These are phyloP conservation scores for Hydrozoanthus tunicans DNA, from an alignment of 64 coral and sea anemone genomes.

Conservation along the genomic window DNA sequence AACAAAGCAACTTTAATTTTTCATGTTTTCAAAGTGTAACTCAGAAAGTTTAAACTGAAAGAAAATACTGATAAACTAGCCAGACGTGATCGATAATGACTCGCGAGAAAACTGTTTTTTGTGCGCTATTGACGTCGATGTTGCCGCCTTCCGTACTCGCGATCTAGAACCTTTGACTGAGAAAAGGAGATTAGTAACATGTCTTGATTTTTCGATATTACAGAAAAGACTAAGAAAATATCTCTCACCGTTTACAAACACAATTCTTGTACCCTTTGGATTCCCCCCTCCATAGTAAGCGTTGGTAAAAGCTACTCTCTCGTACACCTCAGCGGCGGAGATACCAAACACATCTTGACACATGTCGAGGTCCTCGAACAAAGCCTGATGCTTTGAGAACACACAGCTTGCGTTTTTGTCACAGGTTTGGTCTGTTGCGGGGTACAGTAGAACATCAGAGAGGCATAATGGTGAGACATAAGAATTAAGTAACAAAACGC, in stretches of 20 bases:
- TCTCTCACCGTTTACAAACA: slow-evolving; percentile 86
- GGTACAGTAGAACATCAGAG: no score
- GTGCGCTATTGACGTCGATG: no score
- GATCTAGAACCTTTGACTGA: no score
- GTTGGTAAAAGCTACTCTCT: slow-evolving; percentile 81
- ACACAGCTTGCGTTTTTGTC: slow-evolving; percentile 68
- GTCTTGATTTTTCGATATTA: not conserved
- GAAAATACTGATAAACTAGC: no score
- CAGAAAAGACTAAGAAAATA: not conserved
- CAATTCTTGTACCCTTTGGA: slow-evolving; percentile 70
- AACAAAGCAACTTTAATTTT: no score
- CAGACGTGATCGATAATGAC: no score
- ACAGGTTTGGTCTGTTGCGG: slow-evolving; percentile 74
- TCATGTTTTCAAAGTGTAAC: no score
- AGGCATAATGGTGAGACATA: no score
- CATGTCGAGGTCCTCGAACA: slow-evolving; percentile 49
- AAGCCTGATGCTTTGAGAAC: slow-evolving; percentile 39
- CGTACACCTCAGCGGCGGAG: slow-evolving; percentile 29
- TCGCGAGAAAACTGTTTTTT: no score
- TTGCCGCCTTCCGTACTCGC: no score
- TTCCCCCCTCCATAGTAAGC: slow-evolving; percentile 73
- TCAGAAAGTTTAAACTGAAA: no score
- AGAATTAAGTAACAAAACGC: no score
- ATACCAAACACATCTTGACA: slow-evolving; percentile 75
- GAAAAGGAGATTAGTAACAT: not conserved